phyloP scores from a whole-genome alignment of 2,888 invertebrate species.

The Pammene fasciana region DNA sequence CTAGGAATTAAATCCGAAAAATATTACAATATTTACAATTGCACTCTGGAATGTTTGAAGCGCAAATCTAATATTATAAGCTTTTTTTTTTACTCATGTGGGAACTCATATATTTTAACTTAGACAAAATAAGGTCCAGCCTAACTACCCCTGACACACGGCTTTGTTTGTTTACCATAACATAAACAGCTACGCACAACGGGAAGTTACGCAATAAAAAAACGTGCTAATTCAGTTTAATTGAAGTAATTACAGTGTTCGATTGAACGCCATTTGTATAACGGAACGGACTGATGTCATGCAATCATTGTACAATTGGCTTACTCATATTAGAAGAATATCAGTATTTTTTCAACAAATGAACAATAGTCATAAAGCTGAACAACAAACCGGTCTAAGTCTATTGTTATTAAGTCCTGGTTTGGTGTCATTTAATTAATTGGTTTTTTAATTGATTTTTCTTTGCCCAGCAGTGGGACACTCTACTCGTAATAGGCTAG shows the following conservation, averaged over 20 bases:
- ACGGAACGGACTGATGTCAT: conserved; percentile 31
- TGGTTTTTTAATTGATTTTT: not conserved
- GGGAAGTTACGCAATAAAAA: conserved; percentile 35
- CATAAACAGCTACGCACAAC: conserved; percentile 13
- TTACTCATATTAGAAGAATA: conserved; percentile 21
- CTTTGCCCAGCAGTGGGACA: too few species aligned
- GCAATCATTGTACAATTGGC: conserved; percentile 34
- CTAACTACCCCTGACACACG: conserved; percentile 1
- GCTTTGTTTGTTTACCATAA: not conserved
- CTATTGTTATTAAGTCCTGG: conserved; percentile 8
- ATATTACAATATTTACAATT: too few species aligned
- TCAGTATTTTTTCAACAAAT: conserved; percentile 17
- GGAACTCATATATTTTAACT: not conserved
- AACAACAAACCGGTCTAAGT: not conserved
- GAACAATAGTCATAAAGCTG: conserved; percentile 3
- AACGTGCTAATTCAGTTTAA: conserved; percentile 35
- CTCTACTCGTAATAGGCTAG: too few species aligned
- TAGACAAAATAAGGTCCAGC: not conserved
- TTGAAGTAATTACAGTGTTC: conserved; percentile 36
- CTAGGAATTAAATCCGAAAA: too few species aligned
- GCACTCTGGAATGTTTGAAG: too few species aligned
- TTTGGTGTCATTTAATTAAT: not conserved
- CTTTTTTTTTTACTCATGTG: too few species aligned
- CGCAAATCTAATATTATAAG: too few species aligned
- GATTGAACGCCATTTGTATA: conserved; percentile 35